A percentile compares a stretch with the other conserved stretches of the same genome.
These are phyloP conservation scores for Paratrypauchen microcephalus DNA, from an alignment of 2,797 vertebrate genomes.

Conservation along the genomic window DNA sequence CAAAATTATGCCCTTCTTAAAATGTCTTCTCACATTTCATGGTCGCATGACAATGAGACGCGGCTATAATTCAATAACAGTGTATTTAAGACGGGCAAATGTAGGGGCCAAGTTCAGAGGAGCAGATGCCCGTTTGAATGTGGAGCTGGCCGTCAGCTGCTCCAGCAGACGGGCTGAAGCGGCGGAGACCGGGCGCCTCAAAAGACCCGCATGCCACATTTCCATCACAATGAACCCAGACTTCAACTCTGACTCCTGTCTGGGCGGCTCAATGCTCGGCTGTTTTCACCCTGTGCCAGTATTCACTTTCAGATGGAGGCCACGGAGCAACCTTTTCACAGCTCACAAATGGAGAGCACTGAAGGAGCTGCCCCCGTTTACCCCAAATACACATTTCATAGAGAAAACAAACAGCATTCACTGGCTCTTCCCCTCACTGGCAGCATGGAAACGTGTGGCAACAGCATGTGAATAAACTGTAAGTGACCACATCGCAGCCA, in stretches of 20 bases:
- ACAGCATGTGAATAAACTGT: conserved; percentile 25
- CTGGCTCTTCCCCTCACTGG: conserved; percentile 8
- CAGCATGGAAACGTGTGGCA: conserved; percentile 16
- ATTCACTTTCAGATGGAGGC: conserved; percentile 62
- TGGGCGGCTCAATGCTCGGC: conserved; percentile 72
- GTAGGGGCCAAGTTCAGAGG: conserved; percentile 9
- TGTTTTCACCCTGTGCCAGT: conserved; percentile 64
- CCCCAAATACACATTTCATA: conserved; percentile 59
- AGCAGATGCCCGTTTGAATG: conserved; percentile 24
- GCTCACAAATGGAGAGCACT: conserved; percentile 49
- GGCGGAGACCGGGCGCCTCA: conserved; percentile 62
- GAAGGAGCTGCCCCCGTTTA: conserved; percentile 60
- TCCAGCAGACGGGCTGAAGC: conserved; percentile 50
- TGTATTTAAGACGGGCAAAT: conserved; percentile 1
- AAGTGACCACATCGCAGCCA: conserved; percentile 32
- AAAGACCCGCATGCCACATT: conserved; percentile 75
- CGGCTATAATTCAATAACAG: neutral
- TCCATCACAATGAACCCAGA: conserved; percentile 83
- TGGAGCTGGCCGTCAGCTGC: conserved; percentile 60
- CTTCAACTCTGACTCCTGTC: conserved; percentile 80
- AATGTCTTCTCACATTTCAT: no score
- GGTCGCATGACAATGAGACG: no score
- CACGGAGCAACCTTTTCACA: conserved; percentile 64
- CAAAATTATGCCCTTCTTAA: neutral
- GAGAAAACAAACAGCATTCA: conserved; percentile 49